Conservation (phyloP, 2,888 invertebrate genomes). For the Myopa testacea region DNA sequence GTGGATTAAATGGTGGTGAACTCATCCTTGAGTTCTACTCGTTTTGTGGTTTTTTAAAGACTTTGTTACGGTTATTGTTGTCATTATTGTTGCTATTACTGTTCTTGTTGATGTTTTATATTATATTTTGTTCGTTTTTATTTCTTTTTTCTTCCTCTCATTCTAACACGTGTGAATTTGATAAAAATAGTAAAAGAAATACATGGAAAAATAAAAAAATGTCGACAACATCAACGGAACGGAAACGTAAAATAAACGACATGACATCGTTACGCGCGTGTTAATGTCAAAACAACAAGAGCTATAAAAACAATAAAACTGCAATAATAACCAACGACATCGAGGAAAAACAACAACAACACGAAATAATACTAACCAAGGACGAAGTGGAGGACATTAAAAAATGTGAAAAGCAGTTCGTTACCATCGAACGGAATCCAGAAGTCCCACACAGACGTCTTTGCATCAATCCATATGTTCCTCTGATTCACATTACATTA, state of each 20-base stretch:
- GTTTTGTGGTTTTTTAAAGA: no score
- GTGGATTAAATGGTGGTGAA: no score
- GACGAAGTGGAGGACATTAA: not conserved
- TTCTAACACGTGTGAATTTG: not conserved
- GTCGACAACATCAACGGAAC: not conserved
- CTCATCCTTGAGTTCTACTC: no score
- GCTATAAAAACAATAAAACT: not conserved
- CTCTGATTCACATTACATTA: not conserved
- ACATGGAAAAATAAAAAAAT: conserved; percentile 1
- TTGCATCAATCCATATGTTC: not conserved
- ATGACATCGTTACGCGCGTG: conserved; percentile 26
- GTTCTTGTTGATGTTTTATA: not conserved
- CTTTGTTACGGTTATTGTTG: not conserved
- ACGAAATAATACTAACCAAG: not conserved
- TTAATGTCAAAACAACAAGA: conserved; percentile 23
- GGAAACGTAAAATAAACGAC: conserved; percentile 18
- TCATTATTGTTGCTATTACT: not conserved
- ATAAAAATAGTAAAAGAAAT: conserved; percentile 38
- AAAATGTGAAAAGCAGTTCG: not conserved
- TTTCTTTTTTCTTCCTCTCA: conserved; percentile 26
- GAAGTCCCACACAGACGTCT: conserved; percentile 14
- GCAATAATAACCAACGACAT: not conserved
- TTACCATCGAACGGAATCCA: not conserved
- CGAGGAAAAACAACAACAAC: not conserved
- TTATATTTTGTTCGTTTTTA: not conserved